Conservation (phyloP, 2,888 invertebrate genomes). For the Elysia crispata region DNA sequence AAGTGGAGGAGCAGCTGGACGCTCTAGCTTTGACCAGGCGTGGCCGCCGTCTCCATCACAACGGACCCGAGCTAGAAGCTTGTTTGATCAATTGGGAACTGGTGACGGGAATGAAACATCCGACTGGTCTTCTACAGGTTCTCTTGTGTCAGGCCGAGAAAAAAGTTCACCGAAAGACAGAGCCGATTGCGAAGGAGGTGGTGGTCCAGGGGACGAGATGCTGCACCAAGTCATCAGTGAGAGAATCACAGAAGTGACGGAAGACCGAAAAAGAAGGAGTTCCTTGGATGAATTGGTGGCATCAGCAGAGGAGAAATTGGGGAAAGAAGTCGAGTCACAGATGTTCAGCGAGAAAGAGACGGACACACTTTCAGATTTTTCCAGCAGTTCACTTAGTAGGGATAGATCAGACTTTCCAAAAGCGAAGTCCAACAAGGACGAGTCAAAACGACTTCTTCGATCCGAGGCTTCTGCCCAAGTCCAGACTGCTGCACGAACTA, state of each 20-base stretch:
- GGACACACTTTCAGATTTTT: conserved; percentile 50
- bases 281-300: neutral
- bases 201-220: conserved; percentile 50
- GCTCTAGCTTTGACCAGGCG: conserved; percentile 9
- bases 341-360: conserved; percentile 53
- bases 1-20: neutral
- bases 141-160: conserved; percentile 32
- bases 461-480: neutral
- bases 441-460: neutral
- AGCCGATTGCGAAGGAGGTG: neutral
- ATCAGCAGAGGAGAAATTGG: conserved; percentile 46
- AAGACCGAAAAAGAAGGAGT: conserved; percentile 10
- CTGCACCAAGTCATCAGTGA: conserved; percentile 62
- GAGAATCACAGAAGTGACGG: conserved; percentile 58
- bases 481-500: neutral
- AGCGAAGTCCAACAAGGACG: no score
- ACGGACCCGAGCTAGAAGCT: neutral
- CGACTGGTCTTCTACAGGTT: conserved; percentile 57
- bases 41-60: neutral
- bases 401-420: neutral
- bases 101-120: conserved; percentile 49
- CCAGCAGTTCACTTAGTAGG: conserved; percentile 41
- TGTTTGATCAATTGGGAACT: conserved; percentile 20
- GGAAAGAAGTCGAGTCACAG: conserved; percentile 56
- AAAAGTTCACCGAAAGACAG: conserved; percentile 36